These are phyloP conservation scores for Calliopum simillimum DNA, from an alignment of 2,888 invertebrate genomes.

Conservation along the genomic window DNA sequence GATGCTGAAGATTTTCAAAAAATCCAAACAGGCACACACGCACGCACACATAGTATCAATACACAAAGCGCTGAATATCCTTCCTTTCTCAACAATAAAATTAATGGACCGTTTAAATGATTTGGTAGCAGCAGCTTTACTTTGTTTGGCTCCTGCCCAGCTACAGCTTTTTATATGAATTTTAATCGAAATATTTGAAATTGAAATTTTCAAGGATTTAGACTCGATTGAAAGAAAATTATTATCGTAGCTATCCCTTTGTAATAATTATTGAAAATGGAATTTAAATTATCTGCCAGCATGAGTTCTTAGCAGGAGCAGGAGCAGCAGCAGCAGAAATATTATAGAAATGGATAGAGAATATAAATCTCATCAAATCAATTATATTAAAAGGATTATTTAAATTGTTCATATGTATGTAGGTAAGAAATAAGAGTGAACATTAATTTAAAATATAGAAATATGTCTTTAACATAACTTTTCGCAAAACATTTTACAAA, in stretches of 20 bases:
- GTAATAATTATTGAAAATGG: slow-evolving; percentile 31
- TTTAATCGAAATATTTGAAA: slow-evolving; percentile 31
- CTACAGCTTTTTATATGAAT: slow-evolving; percentile 10
- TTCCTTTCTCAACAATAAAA: slow-evolving; percentile 34
- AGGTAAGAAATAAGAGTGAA: not conserved
- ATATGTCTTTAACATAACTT: too few relatives aligned
- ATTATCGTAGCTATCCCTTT: slow-evolving; percentile 29
- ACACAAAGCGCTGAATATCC: not conserved
- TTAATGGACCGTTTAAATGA: slow-evolving; percentile 34
- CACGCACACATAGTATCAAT: not conserved
- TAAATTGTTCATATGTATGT: not conserved
- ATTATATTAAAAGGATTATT: slow-evolving; percentile 26
- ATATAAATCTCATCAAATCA: not conserved
- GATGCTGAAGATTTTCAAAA: not conserved
- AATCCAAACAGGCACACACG: not conserved
- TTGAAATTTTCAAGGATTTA: slow-evolving; percentile 24
- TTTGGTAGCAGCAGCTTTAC: slow-evolving; percentile 17
- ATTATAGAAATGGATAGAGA: not conserved
- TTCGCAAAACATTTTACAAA: not conserved
- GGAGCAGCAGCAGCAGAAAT: not conserved
- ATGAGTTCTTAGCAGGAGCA: slow-evolving; percentile 1
- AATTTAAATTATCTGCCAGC: slow-evolving; percentile 25
- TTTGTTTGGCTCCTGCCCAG: not conserved
- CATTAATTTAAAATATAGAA: not conserved
- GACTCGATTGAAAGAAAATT: slow-evolving; percentile 20